A percentile compares a stretch with the other conserved stretches of the same genome.
phyloP scores from a whole-genome alignment of 2,888 invertebrate species.

The Cephus pygmeus region DNA sequence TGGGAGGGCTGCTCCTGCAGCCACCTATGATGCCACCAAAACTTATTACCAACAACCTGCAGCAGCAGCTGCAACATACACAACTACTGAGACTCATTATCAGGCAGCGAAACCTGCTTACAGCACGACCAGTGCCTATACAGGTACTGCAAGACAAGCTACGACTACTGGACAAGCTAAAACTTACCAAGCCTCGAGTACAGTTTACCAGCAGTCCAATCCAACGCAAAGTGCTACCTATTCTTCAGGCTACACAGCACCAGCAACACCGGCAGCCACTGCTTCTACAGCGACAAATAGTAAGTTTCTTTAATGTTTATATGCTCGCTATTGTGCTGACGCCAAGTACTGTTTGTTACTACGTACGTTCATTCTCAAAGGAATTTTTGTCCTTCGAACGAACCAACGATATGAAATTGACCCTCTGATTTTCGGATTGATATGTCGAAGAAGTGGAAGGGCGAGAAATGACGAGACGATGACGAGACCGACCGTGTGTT shows the following conservation, averaged over 20 bases:
- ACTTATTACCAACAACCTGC: constrained; percentile 87
- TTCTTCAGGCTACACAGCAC: constrained; percentile 62
- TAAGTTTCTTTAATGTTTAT: constrained; percentile 45
- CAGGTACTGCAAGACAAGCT: constrained; percentile 69
- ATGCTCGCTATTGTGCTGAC: no score
- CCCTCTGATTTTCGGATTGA: constrained; percentile 39
- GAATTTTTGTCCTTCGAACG: constrained; percentile 3
- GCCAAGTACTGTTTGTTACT: no score
- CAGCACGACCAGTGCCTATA: constrained; percentile 78
- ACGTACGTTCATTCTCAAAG: neutral
- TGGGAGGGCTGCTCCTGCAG: constrained; percentile 72
- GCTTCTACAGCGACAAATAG: constrained; percentile 61
- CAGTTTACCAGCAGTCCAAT: constrained; percentile 62
- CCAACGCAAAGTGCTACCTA: constrained; percentile 61
- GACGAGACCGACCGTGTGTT: constrained; percentile 20
- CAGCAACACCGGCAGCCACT: constrained; percentile 61
- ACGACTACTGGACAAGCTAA: constrained; percentile 68
- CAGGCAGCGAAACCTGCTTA: constrained; percentile 77
- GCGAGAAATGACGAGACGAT: constrained; percentile 22
- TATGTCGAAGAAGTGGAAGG: constrained; percentile 21
- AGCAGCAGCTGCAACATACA: constrained; percentile 75
- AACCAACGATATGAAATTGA: constrained; percentile 55
- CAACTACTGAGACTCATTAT: constrained; percentile 74
- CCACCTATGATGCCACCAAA: constrained; percentile 85
- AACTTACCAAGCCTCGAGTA: constrained; percentile 63